phyloP scores from a whole-genome alignment of 2,888 invertebrate genomes.

The Lasioglossum vierecki region DNA sequence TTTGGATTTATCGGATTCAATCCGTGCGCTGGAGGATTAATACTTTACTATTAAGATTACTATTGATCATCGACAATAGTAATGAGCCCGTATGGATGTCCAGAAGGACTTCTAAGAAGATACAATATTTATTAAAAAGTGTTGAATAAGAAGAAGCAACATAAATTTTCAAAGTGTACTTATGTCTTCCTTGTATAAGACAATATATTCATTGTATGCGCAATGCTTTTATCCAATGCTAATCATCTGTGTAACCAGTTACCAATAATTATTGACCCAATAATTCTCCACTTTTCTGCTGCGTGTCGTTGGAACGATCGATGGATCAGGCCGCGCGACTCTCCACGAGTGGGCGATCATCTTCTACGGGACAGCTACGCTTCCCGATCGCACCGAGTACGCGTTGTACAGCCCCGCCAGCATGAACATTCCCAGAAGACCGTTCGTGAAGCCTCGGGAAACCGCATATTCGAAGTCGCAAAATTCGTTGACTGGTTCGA shows the following conservation, averaged over 20 bases:
- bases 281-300: conserved; percentile 58
- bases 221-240: no score
- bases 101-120: no score
- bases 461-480: conserved; percentile 75
- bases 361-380: conserved; percentile 93
- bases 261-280: not conserved
- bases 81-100: no score
- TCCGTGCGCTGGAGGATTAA: no score
- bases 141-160: no score
- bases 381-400: conserved; percentile 82
- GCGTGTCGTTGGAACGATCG: conserved; percentile 31
- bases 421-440: conserved; percentile 73
- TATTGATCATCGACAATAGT: no score
- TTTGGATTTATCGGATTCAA: no score
- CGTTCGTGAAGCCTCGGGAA: conserved; percentile 77
- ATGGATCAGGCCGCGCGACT: conserved; percentile 90
- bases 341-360: conserved; percentile 97
- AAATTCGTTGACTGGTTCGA: conserved; percentile 69
- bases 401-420: conserved; percentile 78
- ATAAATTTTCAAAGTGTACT: no score
- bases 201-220: no score
- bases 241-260: not conserved
- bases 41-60: no score
- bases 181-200: no score
- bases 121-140: no score